phyloP scores from a whole-genome alignment of 1,140 invertebrate species.

The Chironomus tepperi region DNA sequence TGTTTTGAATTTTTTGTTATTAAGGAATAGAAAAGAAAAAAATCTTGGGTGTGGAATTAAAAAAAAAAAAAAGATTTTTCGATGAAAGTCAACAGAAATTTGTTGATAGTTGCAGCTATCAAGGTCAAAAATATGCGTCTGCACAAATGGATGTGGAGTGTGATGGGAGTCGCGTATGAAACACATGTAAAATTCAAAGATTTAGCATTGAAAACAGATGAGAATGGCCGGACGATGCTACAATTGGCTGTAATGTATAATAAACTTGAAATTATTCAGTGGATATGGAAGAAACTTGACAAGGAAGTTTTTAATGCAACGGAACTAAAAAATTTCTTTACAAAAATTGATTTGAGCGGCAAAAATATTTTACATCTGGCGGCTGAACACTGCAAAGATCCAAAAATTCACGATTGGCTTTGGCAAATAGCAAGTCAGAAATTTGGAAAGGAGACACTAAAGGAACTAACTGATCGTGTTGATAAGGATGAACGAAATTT shows the following conservation, averaged over 20 bases:
- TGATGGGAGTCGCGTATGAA: not conserved
- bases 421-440: not conserved
- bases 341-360: not conserved
- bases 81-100: not conserved
- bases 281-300: not conserved
- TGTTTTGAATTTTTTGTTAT: no score
- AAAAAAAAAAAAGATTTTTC: not conserved
- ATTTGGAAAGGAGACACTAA: not conserved
- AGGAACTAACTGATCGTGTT: not conserved
- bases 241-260: not conserved
- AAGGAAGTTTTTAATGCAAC: not conserved
- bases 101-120: not conserved
- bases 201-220: not conserved
- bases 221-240: not conserved
- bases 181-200: not conserved
- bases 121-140: not conserved
- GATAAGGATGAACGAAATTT: not conserved
- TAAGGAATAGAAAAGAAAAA: no score
- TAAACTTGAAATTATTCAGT: slow-evolving; percentile 3
- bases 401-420: not conserved
- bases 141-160: not conserved
- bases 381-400: not conserved
- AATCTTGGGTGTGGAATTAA: not conserved
- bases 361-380: not conserved
- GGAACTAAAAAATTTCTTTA: not conserved